Evolutionary conservation across 2,797 vertebrate genomes (phyloP), one percentile per base, ranked within the genome.

Genomic region (Pseudochromis fuscus): DNA sequence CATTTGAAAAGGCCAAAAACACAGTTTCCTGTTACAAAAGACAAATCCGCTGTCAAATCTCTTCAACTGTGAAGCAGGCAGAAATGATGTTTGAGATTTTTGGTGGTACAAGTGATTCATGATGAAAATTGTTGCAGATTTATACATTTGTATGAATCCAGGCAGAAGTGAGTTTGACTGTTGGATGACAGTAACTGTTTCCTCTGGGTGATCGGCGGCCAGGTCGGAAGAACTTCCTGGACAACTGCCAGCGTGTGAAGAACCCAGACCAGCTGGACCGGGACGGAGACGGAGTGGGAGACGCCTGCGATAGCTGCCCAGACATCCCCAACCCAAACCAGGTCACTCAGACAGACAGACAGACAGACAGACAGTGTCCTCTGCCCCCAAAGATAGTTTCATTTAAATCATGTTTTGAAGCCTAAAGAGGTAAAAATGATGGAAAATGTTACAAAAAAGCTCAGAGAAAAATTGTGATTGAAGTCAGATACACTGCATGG

Each of bases 301-400:
- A 99, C 9, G 96, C 95, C 25, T 99, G 98, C 48, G 98, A 99
- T 88, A 99, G 98, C 88, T 99, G 98, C 84, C 97, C 96, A 1
- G 96, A 97, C 65, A 91, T 97, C 86, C 95, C 96, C 85, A 98
- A 99, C 89, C 97, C 98, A 63, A 99, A 98, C 87, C 98, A 99
- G 96, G 98, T 98, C 58, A 79, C 77, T 53, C 33, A 50, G 13
- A 63, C 48, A 44, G 18, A 23, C n/a, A 40, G 38, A 40, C 18
- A 15, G 13, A 49, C 23, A 27, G 2, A 25, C 18, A 10, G 19
- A 44, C 6, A 44, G 37, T n/a, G n/a, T n/a, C n/a, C n/a, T n/a
- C n/a, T n/a, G 33, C 11, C 11, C 33, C 33, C 33, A 19, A 19
- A 42, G 18, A 42, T 42, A 7, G 40, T 40, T 18, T 40, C 5